These are phyloP conservation scores for Rotaria sp. DNA, from an alignment of 2,888 invertebrate species.

Conservation along the genomic window DNA sequence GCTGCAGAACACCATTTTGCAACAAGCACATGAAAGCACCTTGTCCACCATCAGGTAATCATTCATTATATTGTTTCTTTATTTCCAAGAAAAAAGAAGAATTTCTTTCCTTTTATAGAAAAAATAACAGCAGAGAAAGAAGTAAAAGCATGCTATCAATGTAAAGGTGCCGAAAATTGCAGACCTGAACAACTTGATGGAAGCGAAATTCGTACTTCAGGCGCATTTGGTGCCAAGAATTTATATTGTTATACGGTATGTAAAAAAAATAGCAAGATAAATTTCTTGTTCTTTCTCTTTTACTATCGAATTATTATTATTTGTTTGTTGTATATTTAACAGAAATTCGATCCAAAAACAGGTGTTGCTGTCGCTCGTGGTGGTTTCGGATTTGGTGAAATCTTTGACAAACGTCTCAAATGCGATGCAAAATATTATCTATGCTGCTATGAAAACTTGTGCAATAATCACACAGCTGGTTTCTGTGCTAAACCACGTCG, in stretches of 20 bases:
- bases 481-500: not conserved
- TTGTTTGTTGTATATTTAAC: not conserved
- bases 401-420: not conserved
- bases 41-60: not conserved
- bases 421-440: constrained; percentile 12
- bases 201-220: not conserved
- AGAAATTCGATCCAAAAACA: not conserved
- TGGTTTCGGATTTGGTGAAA: not conserved
- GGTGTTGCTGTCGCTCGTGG: not conserved
- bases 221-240: not conserved
- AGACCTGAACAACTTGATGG: not conserved
- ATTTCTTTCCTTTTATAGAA: not conserved
- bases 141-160: constrained; percentile 10
- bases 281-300: not conserved
- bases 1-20: not conserved
- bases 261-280: not conserved
- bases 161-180: not conserved
- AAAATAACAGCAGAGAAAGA: not conserved
- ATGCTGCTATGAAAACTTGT: not conserved
- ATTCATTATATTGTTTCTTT: not conserved
- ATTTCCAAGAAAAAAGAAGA: not conserved
- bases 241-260: not conserved
- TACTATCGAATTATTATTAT: too few relatives aligned
- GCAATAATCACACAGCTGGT: not conserved
- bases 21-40: not conserved